Base-by-base conservation (phyloP, 2,888 invertebrate genomes). In the Cepaea hortensis region DNA sequence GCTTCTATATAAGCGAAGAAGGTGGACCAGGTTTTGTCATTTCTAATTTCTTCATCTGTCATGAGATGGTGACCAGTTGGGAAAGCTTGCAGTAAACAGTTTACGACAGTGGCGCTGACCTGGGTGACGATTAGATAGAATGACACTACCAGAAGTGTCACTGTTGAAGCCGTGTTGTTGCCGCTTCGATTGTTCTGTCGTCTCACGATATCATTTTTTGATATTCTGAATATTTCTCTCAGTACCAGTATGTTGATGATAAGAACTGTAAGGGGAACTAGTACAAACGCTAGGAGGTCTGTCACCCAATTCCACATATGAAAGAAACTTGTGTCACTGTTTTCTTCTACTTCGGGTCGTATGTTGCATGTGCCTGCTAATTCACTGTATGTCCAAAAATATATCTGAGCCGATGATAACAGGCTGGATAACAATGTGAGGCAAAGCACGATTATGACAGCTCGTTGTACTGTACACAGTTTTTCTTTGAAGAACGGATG, bases 121-220 rank as follows among this genome's bases (percentile, higher is more conserved):
- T 91, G 91, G 46, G 93, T 93, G 82, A 92, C 68, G 76, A 93
- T 93, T 20, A 93, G 90, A 87, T 92, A 93, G 87, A 93, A 93
- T 7, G 93, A 92, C 23, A 93, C 93, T 0, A 91, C 90, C 46
- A 93, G 90, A 11, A 93, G 88, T 85, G 92, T 93, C 9, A 92
- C 88, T 9, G 93, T 93, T 11, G 93, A 93, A 1, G 91, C 87
- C 62, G 90, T 89, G 84, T 88, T 90, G 87, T 86, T 88, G 15
- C 89, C 87, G n/a, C 75, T 84, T n/a, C 82, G 48, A 62, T 15
- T 85, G 68, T 89, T 87, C 81, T 90, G 90, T 75, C 89, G 87
- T 7, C 87, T 85, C 65, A 89, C 85, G 46, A 89, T 88, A 6
- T 89, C 88, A 23, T 89, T 87, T 9, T 87, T 83, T 15, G 92